Evolutionary conservation across 2,888 invertebrate genomes (phyloP).

Genomic region (Cotesia congregata): DNA sequence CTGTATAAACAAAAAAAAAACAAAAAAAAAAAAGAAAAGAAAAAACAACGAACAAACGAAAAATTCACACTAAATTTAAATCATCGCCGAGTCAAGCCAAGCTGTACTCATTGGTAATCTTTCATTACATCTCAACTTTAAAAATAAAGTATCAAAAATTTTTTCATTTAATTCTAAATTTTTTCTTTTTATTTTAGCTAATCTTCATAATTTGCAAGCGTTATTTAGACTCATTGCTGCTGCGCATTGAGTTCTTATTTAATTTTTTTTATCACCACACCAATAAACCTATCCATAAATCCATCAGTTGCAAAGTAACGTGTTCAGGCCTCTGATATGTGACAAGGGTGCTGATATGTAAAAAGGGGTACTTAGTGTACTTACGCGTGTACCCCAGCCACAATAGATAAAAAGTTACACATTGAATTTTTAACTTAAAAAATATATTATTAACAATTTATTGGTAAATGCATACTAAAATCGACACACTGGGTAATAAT

Average conservation of each 20-base stretch:
- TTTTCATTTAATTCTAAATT: too few species aligned
- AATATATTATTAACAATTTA: too few species aligned
- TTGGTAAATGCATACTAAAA: background rate
- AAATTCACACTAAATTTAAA: background rate
- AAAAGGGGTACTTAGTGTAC: conserved; percentile 53
- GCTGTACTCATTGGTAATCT: background rate
- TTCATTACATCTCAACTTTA: background rate
- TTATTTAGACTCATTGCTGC: conserved; percentile 36
- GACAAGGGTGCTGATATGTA: conserved; percentile 48
- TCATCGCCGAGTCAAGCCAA: background rate
- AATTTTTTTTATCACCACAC: conserved; percentile 40
- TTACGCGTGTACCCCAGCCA: conserved; percentile 41
- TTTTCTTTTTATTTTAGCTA: too few species aligned
- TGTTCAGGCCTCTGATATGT: conserved; percentile 56
- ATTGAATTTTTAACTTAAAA: too few species aligned
- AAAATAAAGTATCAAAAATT: too few species aligned
- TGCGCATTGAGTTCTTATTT: conserved; percentile 45
- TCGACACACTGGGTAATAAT: background rate
- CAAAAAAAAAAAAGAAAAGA: background rate
- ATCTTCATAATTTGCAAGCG: too few species aligned
- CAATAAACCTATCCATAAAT: conserved; percentile 12
- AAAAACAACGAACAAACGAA: background rate
- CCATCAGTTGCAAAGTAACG: conserved; percentile 44
- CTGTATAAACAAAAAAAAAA: conserved; percentile 38
- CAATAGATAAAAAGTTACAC: background rate